Conservation (phyloP, 2,797 vertebrate genomes). For the Dryobates pubescens region DNA sequence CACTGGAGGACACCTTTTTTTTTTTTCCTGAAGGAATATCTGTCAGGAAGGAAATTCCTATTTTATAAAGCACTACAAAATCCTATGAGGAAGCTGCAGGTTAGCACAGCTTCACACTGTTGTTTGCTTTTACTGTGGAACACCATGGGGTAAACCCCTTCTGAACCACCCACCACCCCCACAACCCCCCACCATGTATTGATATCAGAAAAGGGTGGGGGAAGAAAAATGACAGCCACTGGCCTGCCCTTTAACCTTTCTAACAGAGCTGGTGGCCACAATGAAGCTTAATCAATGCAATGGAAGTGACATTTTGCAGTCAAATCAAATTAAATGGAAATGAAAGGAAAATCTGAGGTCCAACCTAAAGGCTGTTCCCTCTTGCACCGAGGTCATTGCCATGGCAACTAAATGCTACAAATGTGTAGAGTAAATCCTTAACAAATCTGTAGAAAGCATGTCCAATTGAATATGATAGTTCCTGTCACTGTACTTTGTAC, state of each 20-base stretch:
- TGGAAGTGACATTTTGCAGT: constrained; percentile 93
- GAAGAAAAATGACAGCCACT: constrained; percentile 68
- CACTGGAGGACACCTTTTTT: background rate
- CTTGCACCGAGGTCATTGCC: constrained; percentile 80
- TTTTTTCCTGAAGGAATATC: constrained; percentile 7
- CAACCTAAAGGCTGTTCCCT: constrained; percentile 83
- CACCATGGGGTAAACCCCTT: constrained; percentile 42
- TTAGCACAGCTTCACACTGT: constrained; percentile 1
- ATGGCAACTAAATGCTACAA: constrained; percentile 80
- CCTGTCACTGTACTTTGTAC: constrained; percentile 68
- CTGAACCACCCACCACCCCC: background rate
- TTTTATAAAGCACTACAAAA: background rate
- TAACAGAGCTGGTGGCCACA: constrained; percentile 80
- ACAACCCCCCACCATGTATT: background rate
- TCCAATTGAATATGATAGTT: constrained; percentile 77
- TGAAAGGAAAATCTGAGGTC: constrained; percentile 87
- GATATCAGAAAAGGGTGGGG: constrained; percentile 62
- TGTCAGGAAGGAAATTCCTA: background rate
- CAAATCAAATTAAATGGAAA: constrained; percentile 98
- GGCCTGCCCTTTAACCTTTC: constrained; percentile 82
- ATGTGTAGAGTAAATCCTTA: constrained; percentile 79
- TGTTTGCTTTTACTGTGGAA: constrained; percentile 32
- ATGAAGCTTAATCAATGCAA: constrained; percentile 93
- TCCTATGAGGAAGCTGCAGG: background rate
- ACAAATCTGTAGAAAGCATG: constrained; percentile 79